Percentiles rank a stretch among this genome's conserved stretches.
Evolutionary conservation across 2,888 invertebrate species (phyloP).

Genomic region (Spatulosminthurus flaviceps): DNA sequence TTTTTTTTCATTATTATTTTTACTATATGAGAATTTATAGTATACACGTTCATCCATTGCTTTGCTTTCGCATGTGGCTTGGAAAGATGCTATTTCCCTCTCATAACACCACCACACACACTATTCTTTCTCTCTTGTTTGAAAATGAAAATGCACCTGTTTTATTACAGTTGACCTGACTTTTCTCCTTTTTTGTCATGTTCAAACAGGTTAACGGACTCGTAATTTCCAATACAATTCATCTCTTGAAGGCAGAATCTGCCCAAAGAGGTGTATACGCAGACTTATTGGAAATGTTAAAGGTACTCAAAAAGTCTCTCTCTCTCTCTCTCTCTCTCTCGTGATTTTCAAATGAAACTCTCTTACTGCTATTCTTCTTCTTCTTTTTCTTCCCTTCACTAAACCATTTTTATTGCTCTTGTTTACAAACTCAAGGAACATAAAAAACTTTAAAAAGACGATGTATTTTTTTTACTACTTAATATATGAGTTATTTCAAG

Average conservation of each 20-base stretch:
- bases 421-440: background rate
- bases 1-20: background rate
- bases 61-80: background rate
- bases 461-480: background rate
- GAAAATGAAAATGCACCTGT: slow-evolving; percentile 42
- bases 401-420: background rate
- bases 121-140: background rate
- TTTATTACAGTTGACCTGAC: slow-evolving; percentile 41
- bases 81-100: slow-evolving; percentile 26
- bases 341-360: background rate
- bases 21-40: no score
- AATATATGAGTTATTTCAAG: no score
- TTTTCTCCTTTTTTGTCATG: slow-evolving; percentile 22
- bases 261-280: background rate
- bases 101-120: background rate
- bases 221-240: slow-evolving; percentile 35
- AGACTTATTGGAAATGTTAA: slow-evolving; percentile 7
- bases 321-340: no score
- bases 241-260: background rate
- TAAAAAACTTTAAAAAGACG: background rate
- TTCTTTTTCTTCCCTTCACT: background rate
- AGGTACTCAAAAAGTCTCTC: slow-evolving; percentile 2
- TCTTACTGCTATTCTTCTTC: no score
- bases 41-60: background rate
- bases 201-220: slow-evolving; percentile 40